These are phyloP conservation scores for Calliopsis andreniformis DNA, from an alignment of 1,140 invertebrate species.

Conservation along the genomic window DNA sequence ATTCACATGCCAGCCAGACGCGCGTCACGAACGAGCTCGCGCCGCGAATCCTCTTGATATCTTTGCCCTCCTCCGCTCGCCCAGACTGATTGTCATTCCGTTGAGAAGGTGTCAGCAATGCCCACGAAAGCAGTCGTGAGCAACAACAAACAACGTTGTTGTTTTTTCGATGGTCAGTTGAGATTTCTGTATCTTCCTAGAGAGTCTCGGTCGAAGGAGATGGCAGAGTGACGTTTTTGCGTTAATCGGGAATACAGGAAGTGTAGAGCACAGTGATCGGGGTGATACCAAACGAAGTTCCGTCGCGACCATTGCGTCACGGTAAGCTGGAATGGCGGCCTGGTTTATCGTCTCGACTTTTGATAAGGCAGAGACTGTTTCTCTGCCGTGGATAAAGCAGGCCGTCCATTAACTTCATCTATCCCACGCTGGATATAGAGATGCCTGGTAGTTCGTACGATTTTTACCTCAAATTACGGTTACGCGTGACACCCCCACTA, in stretches of 20 bases:
- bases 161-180: too few relatives aligned
- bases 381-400: constrained; percentile 14
- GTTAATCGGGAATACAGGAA: background rate
- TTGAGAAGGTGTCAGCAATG: constrained; percentile 28
- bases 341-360: background rate
- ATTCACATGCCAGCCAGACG: constrained; percentile 75
- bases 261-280: background rate
- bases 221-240: background rate
- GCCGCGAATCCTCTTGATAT: constrained; percentile 45
- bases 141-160: constrained; percentile 25
- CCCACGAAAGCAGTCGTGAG: constrained; percentile 38
- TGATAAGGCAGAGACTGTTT: constrained; percentile 9
- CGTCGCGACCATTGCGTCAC: background rate
- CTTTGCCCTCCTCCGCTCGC: constrained; percentile 1
- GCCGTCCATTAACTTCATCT: background rate
- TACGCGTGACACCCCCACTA: too few relatives aligned
- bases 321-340: too few relatives aligned
- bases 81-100: background rate
- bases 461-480: too few relatives aligned
- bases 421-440: background rate
- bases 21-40: constrained; percentile 57
- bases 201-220: background rate
- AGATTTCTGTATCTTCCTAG: too few relatives aligned
- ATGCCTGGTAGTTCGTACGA: too few relatives aligned
- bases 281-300: background rate